phyloP scores from a whole-genome alignment of 1,140 invertebrate species.

The Zaprionus camerounensis region DNA sequence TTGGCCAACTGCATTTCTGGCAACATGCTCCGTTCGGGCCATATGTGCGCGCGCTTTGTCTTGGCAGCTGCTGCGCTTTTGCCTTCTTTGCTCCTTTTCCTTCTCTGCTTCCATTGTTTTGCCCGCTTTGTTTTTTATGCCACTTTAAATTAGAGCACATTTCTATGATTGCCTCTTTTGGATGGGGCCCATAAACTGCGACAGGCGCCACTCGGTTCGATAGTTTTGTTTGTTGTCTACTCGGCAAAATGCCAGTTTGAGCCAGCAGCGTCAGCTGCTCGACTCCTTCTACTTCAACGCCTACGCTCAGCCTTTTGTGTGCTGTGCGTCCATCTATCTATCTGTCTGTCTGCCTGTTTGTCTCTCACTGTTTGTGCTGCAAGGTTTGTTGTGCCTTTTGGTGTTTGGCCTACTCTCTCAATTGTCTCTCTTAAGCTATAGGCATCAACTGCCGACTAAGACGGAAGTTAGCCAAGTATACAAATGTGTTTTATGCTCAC shows the following conservation, averaged over 20 bases:
- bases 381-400: conserved; percentile 50
- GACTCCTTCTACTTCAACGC: conserved; percentile 36
- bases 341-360: conserved; percentile 36
- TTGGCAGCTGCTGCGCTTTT: conserved; percentile 70
- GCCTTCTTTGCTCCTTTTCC: conserved; percentile 14
- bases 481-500: neutral
- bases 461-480: conserved; percentile 28
- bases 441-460: conserved; percentile 53
- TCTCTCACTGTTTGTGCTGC: conserved; percentile 44
- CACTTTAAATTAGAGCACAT: conserved; percentile 81
- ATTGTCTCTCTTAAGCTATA: neutral
- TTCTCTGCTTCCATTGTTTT: conserved; percentile 26
- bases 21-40: conserved; percentile 44
- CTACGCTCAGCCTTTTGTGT: conserved; percentile 26
- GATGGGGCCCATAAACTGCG: conserved; percentile 63
- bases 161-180: conserved; percentile 74
- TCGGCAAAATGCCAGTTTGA: conserved; percentile 72
- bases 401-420: conserved; percentile 62
- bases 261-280: conserved; percentile 54
- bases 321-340: conserved; percentile 16
- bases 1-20: conserved; percentile 71
- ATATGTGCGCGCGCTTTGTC: conserved; percentile 45
- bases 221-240: conserved; percentile 76
- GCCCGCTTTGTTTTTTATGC: conserved; percentile 51
- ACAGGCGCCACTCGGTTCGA: conserved; percentile 76